Percentiles rank a stretch among this genome's conserved stretches.
Evolutionary conservation across 2,888 invertebrate species (phyloP).

Genomic region (Gibbula magus): DNA sequence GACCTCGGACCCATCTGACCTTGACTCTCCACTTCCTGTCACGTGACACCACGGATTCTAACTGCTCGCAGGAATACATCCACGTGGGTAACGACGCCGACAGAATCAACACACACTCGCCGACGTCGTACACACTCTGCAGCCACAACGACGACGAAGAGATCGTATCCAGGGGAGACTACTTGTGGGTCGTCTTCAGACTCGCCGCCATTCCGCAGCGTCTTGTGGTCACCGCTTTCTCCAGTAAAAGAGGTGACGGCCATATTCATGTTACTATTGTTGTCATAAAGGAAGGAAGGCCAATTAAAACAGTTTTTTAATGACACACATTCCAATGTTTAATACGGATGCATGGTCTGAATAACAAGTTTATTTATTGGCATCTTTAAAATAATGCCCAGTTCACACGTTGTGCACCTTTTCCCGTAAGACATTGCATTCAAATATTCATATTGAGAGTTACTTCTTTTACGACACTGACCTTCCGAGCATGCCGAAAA

Average conservation of each 20-base stretch:
- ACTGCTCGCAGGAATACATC: constrained; percentile 40
- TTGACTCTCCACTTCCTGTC: background rate
- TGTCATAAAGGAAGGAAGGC: too few relatives aligned
- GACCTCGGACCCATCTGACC: background rate
- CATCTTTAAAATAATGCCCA: too few relatives aligned
- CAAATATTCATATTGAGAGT: too few relatives aligned
- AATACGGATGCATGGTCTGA: too few relatives aligned
- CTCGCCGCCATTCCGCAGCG: background rate
- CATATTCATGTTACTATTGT: background rate
- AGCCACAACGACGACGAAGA: constrained; percentile 38
- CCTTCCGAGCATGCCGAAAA: too few relatives aligned
- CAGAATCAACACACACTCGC: constrained; percentile 36
- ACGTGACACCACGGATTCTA: background rate
- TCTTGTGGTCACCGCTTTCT: background rate
- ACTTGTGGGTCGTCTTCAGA: constrained; percentile 51
- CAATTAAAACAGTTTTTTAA: too few relatives aligned
- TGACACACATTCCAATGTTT: too few relatives aligned
- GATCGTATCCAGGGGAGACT: constrained; percentile 50
- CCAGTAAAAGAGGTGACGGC: background rate
- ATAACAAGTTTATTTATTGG: too few relatives aligned
- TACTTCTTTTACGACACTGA: too few relatives aligned
- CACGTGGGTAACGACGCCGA: constrained; percentile 51
- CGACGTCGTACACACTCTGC: constrained; percentile 60
- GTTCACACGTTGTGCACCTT: background rate
- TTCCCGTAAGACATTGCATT: too few relatives aligned